Conservation (phyloP, 2,888 invertebrate genomes). For the Galerucella calmariensis region DNA sequence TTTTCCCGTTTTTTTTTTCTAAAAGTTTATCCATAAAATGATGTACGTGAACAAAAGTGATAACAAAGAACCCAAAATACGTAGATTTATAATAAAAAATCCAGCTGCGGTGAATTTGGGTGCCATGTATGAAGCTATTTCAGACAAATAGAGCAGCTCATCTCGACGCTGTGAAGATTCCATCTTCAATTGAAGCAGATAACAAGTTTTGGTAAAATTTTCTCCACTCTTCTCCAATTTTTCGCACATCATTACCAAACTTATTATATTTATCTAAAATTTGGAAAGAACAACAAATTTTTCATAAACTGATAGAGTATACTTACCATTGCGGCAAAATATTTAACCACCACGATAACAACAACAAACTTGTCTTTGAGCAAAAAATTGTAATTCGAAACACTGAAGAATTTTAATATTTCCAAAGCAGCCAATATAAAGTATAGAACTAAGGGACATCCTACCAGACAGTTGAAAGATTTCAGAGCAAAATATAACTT, state of each 20-base stretch:
- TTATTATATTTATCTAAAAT: neutral
- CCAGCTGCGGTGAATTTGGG: slow-evolving; percentile 4
- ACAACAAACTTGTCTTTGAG: neutral
- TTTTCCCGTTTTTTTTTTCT: neutral
- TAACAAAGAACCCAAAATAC: neutral
- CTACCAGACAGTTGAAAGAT: neutral
- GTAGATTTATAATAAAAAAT: slow-evolving; percentile 1
- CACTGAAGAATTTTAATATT: neutral
- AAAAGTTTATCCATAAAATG: neutral
- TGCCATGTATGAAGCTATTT: slow-evolving; percentile 1
- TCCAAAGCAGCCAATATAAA: neutral
- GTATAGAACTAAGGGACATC: neutral
- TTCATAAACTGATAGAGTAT: neutral
- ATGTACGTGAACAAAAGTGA: neutral
- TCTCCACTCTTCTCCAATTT: slow-evolving; percentile 12
- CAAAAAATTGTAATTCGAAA: neutral
- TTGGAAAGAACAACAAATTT: neutral
- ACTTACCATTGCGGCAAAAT: neutral
- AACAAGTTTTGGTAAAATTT: neutral
- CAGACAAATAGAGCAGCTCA: slow-evolving; percentile 3
- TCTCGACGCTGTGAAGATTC: neutral
- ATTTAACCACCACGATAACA: neutral
- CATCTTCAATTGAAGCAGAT: neutral
- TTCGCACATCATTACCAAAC: slow-evolving; percentile 2
- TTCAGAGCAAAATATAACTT: neutral